phyloP scores from a whole-genome alignment of 2,888 invertebrate genomes.

The Smittia sp. region DNA sequence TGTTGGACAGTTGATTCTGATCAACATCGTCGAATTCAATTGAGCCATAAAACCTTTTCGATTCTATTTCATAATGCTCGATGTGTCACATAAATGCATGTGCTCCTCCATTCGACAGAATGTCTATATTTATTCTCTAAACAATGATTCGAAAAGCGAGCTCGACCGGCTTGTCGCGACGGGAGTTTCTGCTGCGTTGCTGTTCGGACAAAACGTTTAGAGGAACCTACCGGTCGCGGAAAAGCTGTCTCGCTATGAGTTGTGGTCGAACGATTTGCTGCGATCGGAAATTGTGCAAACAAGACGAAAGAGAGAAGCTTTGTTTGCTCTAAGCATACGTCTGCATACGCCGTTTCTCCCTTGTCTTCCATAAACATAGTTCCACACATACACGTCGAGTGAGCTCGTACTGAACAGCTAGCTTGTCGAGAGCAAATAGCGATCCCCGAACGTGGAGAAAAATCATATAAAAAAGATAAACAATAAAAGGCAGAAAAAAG shows the following conservation, averaged over 20 bases:
- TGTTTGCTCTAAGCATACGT: not conserved
- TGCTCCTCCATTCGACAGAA: not conserved
- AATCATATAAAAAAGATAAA: not conserved
- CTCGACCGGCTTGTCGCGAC: too few species aligned
- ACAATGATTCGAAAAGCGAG: not conserved
- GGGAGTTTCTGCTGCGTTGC: too few species aligned
- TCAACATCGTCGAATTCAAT: not conserved
- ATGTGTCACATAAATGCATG: conserved; percentile 1
- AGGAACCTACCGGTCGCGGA: too few species aligned
- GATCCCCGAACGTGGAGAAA: not conserved
- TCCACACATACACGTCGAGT: not conserved
- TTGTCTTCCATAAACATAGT: not conserved
- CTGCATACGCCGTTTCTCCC: not conserved
- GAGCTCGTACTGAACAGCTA: not conserved
- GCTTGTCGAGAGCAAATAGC: not conserved
- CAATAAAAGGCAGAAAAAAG: conserved; percentile 1
- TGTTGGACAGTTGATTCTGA: not conserved
- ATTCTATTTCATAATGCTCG: conserved; percentile 1
- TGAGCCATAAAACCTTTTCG: conserved; percentile 1
- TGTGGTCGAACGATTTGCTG: not conserved
- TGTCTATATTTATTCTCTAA: not conserved
- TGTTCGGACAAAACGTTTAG: too few species aligned
- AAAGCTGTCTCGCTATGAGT: not conserved
- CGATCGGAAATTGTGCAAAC: conserved; percentile 12
- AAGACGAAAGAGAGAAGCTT: not conserved